These are phyloP conservation scores for Gobius niger DNA, from an alignment of 2,113 vertebrate genomes.

Conservation along the genomic window DNA sequence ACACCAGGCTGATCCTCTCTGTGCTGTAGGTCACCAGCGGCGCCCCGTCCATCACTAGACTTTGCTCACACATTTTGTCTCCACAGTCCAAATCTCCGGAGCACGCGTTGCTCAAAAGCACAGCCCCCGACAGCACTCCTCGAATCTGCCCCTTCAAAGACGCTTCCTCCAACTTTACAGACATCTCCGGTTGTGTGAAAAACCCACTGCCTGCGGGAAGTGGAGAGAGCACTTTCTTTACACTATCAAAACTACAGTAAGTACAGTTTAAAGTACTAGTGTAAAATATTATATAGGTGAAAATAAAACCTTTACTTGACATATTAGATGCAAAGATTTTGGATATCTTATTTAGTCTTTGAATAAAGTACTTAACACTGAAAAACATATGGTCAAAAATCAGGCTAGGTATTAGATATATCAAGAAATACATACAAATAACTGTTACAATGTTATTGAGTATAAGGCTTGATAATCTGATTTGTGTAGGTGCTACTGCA, in stretches of 20 bases:
- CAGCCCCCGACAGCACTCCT: constrained; percentile 81
- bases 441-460: too few species aligned
- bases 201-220: constrained; percentile 68
- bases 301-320: too few species aligned
- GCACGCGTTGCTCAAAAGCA: constrained; percentile 85
- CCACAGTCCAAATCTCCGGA: constrained; percentile 87
- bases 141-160: constrained; percentile 78
- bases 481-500: too few species aligned
- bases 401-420: too few species aligned
- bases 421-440: too few species aligned
- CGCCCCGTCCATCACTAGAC: constrained; percentile 81
- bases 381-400: too few species aligned
- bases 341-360: too few species aligned
- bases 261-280: too few species aligned
- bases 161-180: constrained; percentile 82
- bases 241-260: not conserved
- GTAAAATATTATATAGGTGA: too few species aligned
- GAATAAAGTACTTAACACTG: too few species aligned
- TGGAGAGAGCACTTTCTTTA: not conserved
- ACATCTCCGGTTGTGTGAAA: constrained; percentile 84
- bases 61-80: constrained; percentile 86
- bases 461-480: too few species aligned
- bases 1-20: constrained; percentile 88
- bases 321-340: too few species aligned
- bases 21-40: constrained; percentile 89